phyloP scores from a whole-genome alignment of 2,888 invertebrate species.

The Opisthograptis luteolata region DNA sequence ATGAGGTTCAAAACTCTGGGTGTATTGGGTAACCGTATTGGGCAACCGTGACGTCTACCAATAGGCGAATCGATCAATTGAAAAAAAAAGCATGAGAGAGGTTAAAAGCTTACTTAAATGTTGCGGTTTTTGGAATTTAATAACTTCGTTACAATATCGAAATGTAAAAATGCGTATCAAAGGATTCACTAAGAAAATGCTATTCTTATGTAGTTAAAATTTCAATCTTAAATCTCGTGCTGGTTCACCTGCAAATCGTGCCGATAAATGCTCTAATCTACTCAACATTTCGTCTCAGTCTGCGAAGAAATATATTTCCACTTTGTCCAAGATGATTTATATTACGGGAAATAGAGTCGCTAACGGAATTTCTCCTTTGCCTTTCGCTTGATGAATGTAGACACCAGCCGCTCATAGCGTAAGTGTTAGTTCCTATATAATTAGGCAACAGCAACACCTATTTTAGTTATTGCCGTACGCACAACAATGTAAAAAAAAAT shows the following conservation, averaged over 20 bases:
- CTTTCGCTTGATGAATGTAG: conserved; percentile 6
- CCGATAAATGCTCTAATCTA: conserved; percentile 6
- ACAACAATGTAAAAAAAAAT: too few species aligned
- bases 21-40: too few species aligned
- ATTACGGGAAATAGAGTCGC: conserved; percentile 10
- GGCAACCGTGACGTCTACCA: too few species aligned
- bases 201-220: not conserved
- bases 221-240: conserved; percentile 1
- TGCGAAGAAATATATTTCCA: conserved; percentile 22
- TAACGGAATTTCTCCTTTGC: conserved; percentile 1
- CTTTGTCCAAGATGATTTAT: conserved; percentile 18
- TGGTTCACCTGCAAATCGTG: not conserved
- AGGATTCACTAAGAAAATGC: too few species aligned
- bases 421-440: conserved; percentile 1
- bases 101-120: too few species aligned
- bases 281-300: conserved; percentile 24
- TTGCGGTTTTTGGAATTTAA: too few species aligned
- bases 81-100: too few species aligned
- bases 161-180: too few species aligned
- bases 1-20: too few species aligned
- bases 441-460: not conserved
- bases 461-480: not conserved
- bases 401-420: not conserved
- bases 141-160: too few species aligned
- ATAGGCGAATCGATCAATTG: too few species aligned